A percentile compares a stretch with the other conserved stretches of the same genome.
phyloP scores from a whole-genome alignment of 2,113 vertebrate genomes.

The Atractosteus spatula region DNA sequence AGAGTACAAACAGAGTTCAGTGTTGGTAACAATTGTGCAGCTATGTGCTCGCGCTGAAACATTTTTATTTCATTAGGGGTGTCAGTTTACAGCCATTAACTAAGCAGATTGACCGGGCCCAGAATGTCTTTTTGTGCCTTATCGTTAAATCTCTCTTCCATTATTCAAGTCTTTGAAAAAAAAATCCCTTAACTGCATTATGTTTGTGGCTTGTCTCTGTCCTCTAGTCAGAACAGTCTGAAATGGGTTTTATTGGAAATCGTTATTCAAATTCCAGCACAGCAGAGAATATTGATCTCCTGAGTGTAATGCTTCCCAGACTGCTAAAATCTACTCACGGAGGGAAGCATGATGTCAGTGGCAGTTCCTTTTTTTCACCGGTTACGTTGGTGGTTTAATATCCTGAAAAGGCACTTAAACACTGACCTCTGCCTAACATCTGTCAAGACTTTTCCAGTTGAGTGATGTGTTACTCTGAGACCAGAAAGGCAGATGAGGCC shows the following conservation, averaged over 20 bases:
- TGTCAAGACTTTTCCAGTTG: conserved; percentile 44
- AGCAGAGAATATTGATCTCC: conserved; percentile 63
- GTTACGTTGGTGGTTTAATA: conserved; percentile 73
- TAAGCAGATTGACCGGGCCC: conserved; percentile 66
- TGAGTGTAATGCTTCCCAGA: conserved; percentile 69
- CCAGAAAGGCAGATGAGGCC: conserved; percentile 41
- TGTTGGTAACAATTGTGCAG: conserved; percentile 56
- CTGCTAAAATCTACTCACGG: conserved; percentile 57
- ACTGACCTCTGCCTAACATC: conserved; percentile 63
- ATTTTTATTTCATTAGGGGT: conserved; percentile 79
- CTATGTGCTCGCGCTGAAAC: conserved; percentile 61
- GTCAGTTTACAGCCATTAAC: conserved; percentile 79
- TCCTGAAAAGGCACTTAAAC: conserved; percentile 71
- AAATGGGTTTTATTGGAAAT: conserved; percentile 78
- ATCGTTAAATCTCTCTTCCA: conserved; percentile 71
- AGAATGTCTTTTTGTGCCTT: conserved; percentile 62
- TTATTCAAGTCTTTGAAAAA: conserved; percentile 59
- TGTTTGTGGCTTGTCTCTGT: conserved; percentile 60
- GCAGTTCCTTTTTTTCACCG: conserved; percentile 65
- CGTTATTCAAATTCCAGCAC: conserved; percentile 67
- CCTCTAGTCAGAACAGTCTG: conserved; percentile 50
- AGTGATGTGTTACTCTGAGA: conserved; percentile 50
- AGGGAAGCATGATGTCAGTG: conserved; percentile 61
- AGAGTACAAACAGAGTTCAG: conserved; percentile 41
- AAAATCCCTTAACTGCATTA: conserved; percentile 46